Evolutionary conservation across 2,797 vertebrate genomes (phyloP).

Genomic region (Hippopotamyrus pictus): DNA sequence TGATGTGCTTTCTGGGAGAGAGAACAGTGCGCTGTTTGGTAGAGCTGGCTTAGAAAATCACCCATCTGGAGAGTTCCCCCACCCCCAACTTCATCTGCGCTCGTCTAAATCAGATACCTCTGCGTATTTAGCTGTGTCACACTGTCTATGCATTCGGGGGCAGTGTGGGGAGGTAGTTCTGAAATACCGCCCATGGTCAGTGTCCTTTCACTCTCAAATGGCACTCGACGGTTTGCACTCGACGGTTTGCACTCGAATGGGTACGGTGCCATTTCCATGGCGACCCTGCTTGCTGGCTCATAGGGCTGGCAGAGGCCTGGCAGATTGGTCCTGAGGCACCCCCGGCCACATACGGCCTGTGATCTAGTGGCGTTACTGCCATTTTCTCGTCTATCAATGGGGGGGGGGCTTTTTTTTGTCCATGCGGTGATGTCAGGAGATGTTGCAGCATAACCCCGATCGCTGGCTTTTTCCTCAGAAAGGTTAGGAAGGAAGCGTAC

Average conservation of each 20-base stretch:
- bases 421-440: neutral
- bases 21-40: neutral
- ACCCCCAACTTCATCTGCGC: neutral
- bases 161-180: constrained; percentile 32
- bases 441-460: neutral
- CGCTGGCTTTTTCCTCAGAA: neutral
- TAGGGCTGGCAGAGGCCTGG: neutral
- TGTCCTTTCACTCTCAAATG: constrained; percentile 39
- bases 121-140: constrained; percentile 54
- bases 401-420: neutral
- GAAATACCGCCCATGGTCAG: constrained; percentile 41
- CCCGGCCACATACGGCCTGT: neutral
- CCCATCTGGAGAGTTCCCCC: neutral
- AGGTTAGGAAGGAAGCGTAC: neutral
- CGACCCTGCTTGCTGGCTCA: constrained; percentile 30
- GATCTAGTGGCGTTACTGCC: neutral
- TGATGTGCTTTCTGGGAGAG: neutral
- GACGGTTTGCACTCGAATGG: constrained; percentile 33
- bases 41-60: neutral
- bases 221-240: constrained; percentile 25
- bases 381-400: neutral
- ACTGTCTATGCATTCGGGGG: constrained; percentile 29
- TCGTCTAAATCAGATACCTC: constrained; percentile 50
- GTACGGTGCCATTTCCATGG: constrained; percentile 34
- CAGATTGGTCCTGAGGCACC: neutral